Base-by-base conservation (phyloP, 92 coral and sea anemone genomes). In the Actinernus sp. region DNA sequence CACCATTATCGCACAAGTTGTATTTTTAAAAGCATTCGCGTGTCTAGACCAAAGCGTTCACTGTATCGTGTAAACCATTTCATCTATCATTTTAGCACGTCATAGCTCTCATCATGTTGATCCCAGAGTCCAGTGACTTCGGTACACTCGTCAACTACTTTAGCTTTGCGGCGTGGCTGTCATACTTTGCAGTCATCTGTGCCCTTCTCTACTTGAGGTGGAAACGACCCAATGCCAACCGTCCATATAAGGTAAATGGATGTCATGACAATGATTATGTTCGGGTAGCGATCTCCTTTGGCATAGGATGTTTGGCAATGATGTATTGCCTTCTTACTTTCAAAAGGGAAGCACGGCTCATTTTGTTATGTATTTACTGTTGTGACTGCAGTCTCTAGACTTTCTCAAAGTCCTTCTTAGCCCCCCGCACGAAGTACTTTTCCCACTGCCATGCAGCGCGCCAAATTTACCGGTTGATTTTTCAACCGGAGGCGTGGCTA, bases 101-200 rank as follows among this genome's bases (percentile, higher is more conserved):
- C 6, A 90, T 94, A 55, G 98, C 98, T 21, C 65, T 88, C 34
- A 51, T 83, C 67, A 94, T 94, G 98, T 84, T 94, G 88, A 78
- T 91, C 51, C 98, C 98, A 7, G 98, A 94, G 36, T 79, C 98
- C 30, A 78, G 92, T 49, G 55, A 61, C 27, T 94, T 94, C 83
- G 54, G 86, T 38, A 91, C 97, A 1, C 91, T 94, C 0, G 91
- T 94, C 22, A 92, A 94, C 75, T 94, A 94, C 86, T 94, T 94
- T 83, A 94, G 97, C 56, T 94, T 94, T 75, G 97, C 98, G 4
- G 96, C 98, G 22, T 94, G 98, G 98, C 52, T 94, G 22, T 90
- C 96, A 28, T 94, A 94, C 88, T 88, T 88, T 26, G 83, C 98
- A 2, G 92, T 92, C 55, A 69, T 94, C 32, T 22, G n/a, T 32